Evolutionary conservation across 2,888 invertebrate genomes (phyloP).

Genomic region (Achlya flavicornis): DNA sequence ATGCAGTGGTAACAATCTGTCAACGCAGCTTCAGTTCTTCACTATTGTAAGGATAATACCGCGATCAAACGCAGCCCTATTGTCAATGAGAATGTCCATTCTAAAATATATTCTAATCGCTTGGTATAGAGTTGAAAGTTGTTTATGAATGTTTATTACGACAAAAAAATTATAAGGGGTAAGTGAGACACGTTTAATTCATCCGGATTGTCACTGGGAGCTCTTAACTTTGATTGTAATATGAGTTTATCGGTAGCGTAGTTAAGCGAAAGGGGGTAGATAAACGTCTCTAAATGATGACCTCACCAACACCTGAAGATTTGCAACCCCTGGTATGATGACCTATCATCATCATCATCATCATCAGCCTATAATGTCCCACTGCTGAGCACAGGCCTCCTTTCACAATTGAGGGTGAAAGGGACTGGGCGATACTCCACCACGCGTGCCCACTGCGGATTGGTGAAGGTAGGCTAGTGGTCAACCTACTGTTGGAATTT

Average conservation of each 20-base stretch:
- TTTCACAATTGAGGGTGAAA: no score
- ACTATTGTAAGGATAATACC: conserved; percentile 81
- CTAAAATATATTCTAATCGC: conserved; percentile 30
- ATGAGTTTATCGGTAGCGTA: conserved; percentile 19
- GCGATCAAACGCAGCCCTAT: conserved; percentile 78
- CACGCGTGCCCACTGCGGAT: no score
- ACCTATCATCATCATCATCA: no score
- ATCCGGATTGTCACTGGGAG: conserved; percentile 73
- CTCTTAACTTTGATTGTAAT: conserved; percentile 76
- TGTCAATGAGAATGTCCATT: conserved; percentile 44
- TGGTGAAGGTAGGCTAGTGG: no score
- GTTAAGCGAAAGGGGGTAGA: background rate
- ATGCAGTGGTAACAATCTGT: conserved; percentile 53
- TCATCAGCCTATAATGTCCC: no score
- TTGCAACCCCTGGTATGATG: no score
- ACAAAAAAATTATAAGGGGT: conserved; percentile 62
- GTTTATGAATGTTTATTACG: conserved; percentile 20
- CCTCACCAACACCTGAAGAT: background rate
- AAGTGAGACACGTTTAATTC: conserved; percentile 81
- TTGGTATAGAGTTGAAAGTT: conserved; percentile 38
- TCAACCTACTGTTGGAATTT: no score
- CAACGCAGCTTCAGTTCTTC: conserved; percentile 76
- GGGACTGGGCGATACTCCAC: no score
- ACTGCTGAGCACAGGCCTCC: no score
- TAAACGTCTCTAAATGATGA: background rate